Base-by-base conservation (phyloP, 2,797 vertebrate species). In the Triplophysa yarkandensis region DNA sequence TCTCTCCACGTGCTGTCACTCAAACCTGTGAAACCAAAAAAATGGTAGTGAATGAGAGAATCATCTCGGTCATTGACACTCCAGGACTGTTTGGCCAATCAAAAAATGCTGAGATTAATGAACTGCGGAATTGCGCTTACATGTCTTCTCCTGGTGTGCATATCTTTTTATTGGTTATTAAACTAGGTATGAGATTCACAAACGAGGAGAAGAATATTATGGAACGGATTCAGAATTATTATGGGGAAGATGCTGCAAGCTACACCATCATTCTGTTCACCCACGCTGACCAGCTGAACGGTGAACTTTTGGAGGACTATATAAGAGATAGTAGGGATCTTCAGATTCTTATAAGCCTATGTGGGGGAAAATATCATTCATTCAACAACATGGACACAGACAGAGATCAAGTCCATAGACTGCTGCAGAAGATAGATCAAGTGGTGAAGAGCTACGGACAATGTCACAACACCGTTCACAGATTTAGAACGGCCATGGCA, bases 51-150 rank as follows among this genome's bases (percentile, higher is more conserved):
- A 10, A 36, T 23, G 87, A 0, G 82, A 87, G 71, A 85, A 89
- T 0, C 87, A 83, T 90, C 54, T 85, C 87, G 65, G 88, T 91
- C 48, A 87, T 80, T 6, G 89, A 91, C 85, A 91, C 90, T 23
- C 89, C 90, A 0, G 89, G 88, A 6, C 79, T 90, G 77, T 89
- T 88, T 68, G 87, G 90, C 4, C 89, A 90, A 0, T 80, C 16
- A 41, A 79, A 89, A 6, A 11, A 65, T 82, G 1, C 77, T 83
- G 65, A 82, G 87, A 17, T 87, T 87, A 2, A 11, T 1, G 41
- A 43, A 17, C 6, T 16, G 41, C 14, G 14, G 43, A 60, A 3
- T 0, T 61, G 41, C 13, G 14, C 46, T 0, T 0, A 61, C 0
- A 61, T 61, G 43, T 61, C 41, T 46, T 6, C 2, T 61, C 69